Evolutionary conservation across 2,797 vertebrate genomes (phyloP).

Genomic region (Pseudocheirus occidentalis): DNA sequence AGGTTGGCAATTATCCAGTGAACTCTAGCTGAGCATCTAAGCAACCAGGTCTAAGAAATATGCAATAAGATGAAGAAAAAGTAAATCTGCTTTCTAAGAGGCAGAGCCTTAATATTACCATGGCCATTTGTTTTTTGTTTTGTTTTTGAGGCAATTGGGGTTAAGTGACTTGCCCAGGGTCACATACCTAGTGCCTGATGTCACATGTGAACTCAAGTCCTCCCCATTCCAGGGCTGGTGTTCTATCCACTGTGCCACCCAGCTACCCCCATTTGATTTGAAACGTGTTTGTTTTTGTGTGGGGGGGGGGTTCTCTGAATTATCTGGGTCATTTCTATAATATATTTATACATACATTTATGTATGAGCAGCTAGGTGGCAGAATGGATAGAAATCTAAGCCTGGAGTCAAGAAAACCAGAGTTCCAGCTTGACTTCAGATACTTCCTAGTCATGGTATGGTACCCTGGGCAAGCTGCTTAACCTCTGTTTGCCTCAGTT

Average conservation of each 20-base stretch:
- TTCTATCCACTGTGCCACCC: no score
- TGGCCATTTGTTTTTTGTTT: background rate
- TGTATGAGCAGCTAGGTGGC: background rate
- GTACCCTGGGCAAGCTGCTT: background rate
- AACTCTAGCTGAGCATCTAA: background rate
- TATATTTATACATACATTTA: background rate
- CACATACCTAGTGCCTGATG: no score
- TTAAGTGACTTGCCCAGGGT: no score
- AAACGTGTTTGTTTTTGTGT: background rate
- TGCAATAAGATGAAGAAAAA: background rate
- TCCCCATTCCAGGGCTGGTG: no score
- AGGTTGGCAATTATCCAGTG: no score
- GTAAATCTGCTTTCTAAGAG: background rate
- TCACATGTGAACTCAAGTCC: no score
- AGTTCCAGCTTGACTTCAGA: background rate
- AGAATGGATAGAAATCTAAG: background rate
- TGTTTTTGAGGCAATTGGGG: no score
- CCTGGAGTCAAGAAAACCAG: background rate
- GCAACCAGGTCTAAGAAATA: background rate
- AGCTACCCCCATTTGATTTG: background rate
- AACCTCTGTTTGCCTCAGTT: background rate
- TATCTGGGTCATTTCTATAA: background rate
- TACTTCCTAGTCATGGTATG: background rate
- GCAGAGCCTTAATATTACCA: background rate
- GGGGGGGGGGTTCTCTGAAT: background rate